Base-by-base conservation (phyloP, 92 coral and sea anemone species). In the Metridium senile region DNA sequence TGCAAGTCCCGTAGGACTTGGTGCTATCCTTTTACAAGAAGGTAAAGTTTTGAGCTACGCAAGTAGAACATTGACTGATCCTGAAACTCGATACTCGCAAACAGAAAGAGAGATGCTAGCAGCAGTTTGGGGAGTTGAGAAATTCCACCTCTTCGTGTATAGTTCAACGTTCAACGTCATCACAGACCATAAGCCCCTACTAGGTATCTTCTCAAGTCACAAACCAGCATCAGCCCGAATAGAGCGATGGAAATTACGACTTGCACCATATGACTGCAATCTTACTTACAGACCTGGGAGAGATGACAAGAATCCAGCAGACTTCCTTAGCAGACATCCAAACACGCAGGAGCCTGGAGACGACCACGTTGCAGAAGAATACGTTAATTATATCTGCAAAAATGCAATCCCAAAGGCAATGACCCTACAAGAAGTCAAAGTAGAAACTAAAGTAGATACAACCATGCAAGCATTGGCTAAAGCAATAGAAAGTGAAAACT, bases 141-240 rank as follows among this genome's bases (percentile, higher is more conserved):
- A 75, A 27, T 87, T 52, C 52, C 87, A 85, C 58, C 79, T 82
- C 22, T 82, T 81, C 66, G 58, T 88, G n/a, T 78, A 84, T 56
- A 90, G 88, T 10, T 72, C 81, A 47, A 62, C 65, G 74, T 88
- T 88, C 49, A 68, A 80, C 17, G 58, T 88, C 53, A 39, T 82
- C 56, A 85, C 90, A 21, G 89, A 88, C 58, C 89, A 88, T 81
- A 77, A 88, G 71, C 93, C 93, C 17, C 86, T 85, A 22, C 43
- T 71, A 25, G 84, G 87, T 4, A 82, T 85, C 62, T 80, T 82
- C 49, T 21, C 52, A 1, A 80, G 65, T 63, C 84, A 80, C 75
- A 81, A 89, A 74, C 84, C 67, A 13, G 58, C 87, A n/a, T 72
- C 87, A 26, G 78, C 89, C 1, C 73, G 81, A 45, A 79, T 88